Evolutionary conservation across 2,113 vertebrate genomes (phyloP).

Genomic region (Sceloporus undulatus): DNA sequence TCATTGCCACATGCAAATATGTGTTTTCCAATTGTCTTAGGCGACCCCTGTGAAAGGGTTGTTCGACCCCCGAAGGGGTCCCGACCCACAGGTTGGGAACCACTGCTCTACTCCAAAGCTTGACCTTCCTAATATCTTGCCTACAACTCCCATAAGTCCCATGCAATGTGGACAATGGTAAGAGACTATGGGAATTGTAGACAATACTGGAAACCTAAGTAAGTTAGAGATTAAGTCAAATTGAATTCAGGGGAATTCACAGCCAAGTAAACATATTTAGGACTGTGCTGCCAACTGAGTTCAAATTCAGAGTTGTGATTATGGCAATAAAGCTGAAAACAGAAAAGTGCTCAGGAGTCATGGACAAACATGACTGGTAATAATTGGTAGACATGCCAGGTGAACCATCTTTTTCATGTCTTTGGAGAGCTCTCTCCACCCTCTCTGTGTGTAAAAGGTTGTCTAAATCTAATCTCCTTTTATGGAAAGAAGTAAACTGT

Average conservation of each 20-base stretch:
- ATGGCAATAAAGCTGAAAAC: not conserved
- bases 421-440: not conserved
- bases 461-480: not conserved
- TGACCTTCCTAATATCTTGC: no score
- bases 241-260: not conserved
- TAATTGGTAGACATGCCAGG: not conserved
- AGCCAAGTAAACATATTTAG: not conserved
- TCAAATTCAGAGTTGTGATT: not conserved
- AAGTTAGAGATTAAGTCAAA: not conserved
- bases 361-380: not conserved
- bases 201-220: not conserved
- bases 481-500: not conserved
- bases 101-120: no score
- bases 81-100: no score
- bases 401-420: not conserved
- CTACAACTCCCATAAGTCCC: no score
- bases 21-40: no score
- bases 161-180: no score
- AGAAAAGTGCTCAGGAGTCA: not conserved
- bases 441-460: not conserved
- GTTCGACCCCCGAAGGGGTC: no score
- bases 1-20: no score
- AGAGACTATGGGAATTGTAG: no score
- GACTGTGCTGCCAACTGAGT: not conserved
- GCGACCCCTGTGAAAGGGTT: no score